Percentiles rank a stretch among this genome's conserved stretches.
Conservation (phyloP, 2,113 vertebrate genomes). For the Tyto alba region DNA sequence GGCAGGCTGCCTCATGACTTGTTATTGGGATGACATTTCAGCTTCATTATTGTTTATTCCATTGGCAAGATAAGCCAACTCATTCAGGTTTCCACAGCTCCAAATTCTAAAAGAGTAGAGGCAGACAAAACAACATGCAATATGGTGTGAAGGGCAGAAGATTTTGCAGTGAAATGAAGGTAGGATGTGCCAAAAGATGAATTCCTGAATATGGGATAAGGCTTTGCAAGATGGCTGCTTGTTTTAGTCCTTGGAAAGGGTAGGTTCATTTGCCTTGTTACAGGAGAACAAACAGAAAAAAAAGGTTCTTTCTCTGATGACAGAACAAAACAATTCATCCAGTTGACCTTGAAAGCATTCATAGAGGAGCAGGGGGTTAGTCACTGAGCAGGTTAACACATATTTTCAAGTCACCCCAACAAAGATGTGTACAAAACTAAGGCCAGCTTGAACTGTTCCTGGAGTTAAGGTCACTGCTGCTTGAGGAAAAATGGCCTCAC, state of each 20-base stretch:
- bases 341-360: not conserved
- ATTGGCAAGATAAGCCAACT: not conserved
- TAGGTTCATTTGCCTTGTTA: not conserved
- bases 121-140: slow-evolving; percentile 2
- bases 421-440: not conserved
- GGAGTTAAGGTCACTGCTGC: not conserved
- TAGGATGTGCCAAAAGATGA: not conserved
- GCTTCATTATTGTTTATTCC: not conserved
- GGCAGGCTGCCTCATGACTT: slow-evolving; percentile 11
- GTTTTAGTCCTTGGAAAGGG: not conserved
- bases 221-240: not conserved
- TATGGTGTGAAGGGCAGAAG: slow-evolving; percentile 10
- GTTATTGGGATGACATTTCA: slow-evolving; percentile 58
- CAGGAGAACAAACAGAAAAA: not conserved
- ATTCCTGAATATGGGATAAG: not conserved
- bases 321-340: not conserved
- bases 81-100: not conserved
- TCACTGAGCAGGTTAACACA: not conserved
- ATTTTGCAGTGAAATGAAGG: not conserved
- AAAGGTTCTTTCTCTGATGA: not conserved
- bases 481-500: not conserved
- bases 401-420: not conserved
- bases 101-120: not conserved
- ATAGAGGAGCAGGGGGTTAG: not conserved
- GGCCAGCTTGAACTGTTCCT: not conserved